phyloP scores from a whole-genome alignment of 2,113 vertebrate genomes.

The Esox niger region DNA sequence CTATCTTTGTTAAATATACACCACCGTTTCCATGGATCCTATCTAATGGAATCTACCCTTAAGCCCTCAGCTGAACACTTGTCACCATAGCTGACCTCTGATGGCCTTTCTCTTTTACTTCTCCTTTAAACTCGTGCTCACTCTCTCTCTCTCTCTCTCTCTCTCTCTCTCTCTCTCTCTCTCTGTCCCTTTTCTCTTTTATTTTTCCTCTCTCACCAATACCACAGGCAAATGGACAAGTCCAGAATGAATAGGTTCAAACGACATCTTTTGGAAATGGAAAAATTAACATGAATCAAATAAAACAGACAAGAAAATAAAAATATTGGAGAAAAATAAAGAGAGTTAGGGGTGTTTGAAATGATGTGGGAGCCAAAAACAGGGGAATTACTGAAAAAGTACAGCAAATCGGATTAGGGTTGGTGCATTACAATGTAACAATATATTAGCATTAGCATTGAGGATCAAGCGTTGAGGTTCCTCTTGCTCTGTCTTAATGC shows the following conservation, averaged over 20 bases:
- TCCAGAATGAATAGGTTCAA: too few relatives aligned
- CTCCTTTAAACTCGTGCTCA: conserved; percentile 17
- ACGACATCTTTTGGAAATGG: neutral
- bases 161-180: too few relatives aligned
- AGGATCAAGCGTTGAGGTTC: conserved; percentile 20
- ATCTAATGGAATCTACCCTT: conserved; percentile 33
- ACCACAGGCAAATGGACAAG: too few relatives aligned
- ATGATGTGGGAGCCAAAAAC: conserved; percentile 19
- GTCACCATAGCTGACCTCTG: conserved; percentile 26
- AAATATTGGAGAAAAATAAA: conserved; percentile 22
- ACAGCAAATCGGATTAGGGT: conserved; percentile 22
- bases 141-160: conserved; percentile 15
- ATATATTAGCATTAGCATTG: conserved; percentile 32
- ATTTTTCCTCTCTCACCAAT: too few relatives aligned
- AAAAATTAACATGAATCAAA: neutral
- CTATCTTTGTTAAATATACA: conserved; percentile 54
- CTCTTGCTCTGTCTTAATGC: conserved; percentile 13
- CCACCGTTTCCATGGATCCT: conserved; percentile 18
- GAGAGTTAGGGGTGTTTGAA: conserved; percentile 49
- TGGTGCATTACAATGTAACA: conserved; percentile 14
- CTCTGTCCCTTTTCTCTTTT: too few relatives aligned
- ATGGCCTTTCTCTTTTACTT: conserved; percentile 35
- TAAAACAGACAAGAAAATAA: conserved; percentile 39
- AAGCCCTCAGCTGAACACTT: conserved; percentile 24
- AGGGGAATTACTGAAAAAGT: neutral